Percentiles rank a stretch among this genome's conserved stretches.
phyloP scores from a whole-genome alignment of 2,113 vertebrate genomes.

The Cryptoleucopteryx plumbea region DNA sequence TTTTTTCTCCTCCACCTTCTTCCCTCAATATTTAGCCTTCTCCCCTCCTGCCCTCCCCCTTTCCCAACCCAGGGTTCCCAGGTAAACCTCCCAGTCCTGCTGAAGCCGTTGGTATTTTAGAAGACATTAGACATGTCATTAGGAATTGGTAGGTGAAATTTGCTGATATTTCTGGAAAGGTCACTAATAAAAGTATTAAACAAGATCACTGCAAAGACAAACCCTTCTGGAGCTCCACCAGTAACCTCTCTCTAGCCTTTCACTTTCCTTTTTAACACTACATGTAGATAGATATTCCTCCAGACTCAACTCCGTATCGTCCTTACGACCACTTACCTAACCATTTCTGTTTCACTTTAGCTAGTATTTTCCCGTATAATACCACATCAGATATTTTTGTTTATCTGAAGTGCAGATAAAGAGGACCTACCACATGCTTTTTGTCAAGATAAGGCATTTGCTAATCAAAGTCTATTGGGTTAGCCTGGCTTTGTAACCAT shows the following conservation, averaged over 20 bases:
- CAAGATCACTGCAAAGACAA: not conserved
- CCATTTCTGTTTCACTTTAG: not conserved
- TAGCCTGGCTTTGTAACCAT: not conserved
- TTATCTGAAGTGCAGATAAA: not conserved
- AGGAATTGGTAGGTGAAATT: not conserved
- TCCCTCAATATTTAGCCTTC: not conserved
- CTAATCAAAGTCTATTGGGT: not conserved
- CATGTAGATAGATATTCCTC: not conserved
- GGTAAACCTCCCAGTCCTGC: not conserved
- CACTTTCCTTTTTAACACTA: not conserved
- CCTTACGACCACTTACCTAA: not conserved
- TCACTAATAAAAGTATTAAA: slow-evolving; percentile 3
- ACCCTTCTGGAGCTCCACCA: not conserved
- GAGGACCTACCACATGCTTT: not conserved
- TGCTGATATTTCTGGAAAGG: slow-evolving; percentile 20
- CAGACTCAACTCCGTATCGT: not conserved
- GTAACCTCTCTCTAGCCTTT: not conserved
- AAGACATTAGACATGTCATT: not conserved
- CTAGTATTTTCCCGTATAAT: not conserved
- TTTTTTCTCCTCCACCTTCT: not conserved
- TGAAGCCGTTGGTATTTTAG: not conserved
- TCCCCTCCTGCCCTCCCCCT: not conserved
- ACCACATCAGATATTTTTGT: not conserved
- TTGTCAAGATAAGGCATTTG: not conserved
- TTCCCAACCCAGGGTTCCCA: not conserved